Evolutionary conservation across 1,140 invertebrate genomes (phyloP).

Genomic region (Choristoneura fumiferana): DNA sequence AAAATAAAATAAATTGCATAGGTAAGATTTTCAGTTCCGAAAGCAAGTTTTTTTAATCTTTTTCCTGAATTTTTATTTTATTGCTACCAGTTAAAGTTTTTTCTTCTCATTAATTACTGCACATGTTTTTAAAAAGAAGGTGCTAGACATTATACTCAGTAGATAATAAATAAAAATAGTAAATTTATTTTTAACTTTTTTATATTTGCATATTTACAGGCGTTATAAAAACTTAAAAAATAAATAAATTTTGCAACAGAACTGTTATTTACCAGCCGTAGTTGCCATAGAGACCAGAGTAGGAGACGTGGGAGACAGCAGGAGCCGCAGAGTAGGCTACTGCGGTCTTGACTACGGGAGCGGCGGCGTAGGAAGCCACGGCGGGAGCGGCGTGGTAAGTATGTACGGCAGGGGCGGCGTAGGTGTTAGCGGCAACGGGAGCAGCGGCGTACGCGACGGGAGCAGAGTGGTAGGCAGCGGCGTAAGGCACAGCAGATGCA

Average conservation of each 20-base stretch:
- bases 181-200: conserved; percentile 13
- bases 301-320: conserved; percentile 49
- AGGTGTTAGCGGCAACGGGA: conserved; percentile 13
- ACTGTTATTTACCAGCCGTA: conserved; percentile 44
- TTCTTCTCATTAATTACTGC: too few relatives aligned
- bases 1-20: too few relatives aligned
- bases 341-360: conserved; percentile 30
- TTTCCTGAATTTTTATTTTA: too few relatives aligned
- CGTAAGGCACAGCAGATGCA: conserved; percentile 20
- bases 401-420: conserved; percentile 16
- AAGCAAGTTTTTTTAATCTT: too few relatives aligned
- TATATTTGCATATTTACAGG: conserved; percentile 19
- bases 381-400: conserved; percentile 31
- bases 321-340: conserved; percentile 48
- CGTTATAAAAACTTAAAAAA: conserved; percentile 16
- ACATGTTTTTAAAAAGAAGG: too few relatives aligned
- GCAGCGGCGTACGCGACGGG: conserved; percentile 27
- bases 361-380: conserved; percentile 28
- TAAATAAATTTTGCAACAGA: background rate
- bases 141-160: too few relatives aligned
- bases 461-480: conserved; percentile 22
- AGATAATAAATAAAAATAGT: background rate
- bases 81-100: too few relatives aligned
- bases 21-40: too few relatives aligned
- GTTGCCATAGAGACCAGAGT: conserved; percentile 42